phyloP scores from a whole-genome alignment of 2,113 vertebrate genomes.

The Gracilinanus agilis region DNA sequence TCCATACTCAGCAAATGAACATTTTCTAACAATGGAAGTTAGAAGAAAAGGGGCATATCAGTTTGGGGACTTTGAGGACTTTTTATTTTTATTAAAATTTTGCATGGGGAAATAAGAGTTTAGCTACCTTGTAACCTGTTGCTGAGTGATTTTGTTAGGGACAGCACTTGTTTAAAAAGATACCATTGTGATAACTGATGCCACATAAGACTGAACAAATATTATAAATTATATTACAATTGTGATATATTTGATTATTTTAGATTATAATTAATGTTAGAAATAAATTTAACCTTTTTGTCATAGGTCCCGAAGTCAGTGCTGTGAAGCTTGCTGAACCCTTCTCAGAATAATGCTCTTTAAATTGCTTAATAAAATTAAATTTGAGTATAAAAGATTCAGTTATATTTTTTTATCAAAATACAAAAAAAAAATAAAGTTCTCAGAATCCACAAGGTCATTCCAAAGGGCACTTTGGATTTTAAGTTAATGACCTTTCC shows the following conservation, averaged over 20 bases:
- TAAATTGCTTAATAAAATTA: too few species aligned
- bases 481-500: neutral
- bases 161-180: slow-evolving; percentile 26
- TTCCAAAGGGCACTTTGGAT: neutral
- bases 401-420: neutral
- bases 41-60: slow-evolving; percentile 1
- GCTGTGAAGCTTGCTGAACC: neutral
- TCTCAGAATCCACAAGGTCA: neutral
- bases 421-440: neutral
- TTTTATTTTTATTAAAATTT: slow-evolving; percentile 6
- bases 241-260: neutral
- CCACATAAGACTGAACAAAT: neutral
- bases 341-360: neutral
- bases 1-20: slow-evolving; percentile 8
- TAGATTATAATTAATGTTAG: neutral
- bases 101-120: neutral
- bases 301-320: neutral
- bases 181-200: neutral
- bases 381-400: neutral
- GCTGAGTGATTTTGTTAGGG: slow-evolving; percentile 30
- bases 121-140: neutral
- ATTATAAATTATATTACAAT: neutral
- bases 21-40: slow-evolving; percentile 6
- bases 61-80: neutral
- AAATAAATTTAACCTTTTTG: neutral